Evolutionary conservation across 2,888 invertebrate genomes (phyloP).

Genomic region (Trissoscelio sp.): DNA sequence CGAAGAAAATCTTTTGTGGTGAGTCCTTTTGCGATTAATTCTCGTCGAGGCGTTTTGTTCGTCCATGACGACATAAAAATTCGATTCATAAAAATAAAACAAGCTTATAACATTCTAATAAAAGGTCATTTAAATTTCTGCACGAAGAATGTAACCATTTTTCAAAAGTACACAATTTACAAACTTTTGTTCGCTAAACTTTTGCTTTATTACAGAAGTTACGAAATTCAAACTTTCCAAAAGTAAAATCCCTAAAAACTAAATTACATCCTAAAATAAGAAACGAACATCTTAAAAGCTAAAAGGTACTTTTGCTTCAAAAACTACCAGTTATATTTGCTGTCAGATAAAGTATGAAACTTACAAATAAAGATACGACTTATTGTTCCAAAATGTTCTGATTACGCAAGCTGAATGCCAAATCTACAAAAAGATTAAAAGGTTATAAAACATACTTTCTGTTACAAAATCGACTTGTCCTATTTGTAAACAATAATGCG

Average conservation of each 20-base stretch:
- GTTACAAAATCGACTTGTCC: no score
- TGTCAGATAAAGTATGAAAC: no score
- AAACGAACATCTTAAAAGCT: constrained; percentile 33
- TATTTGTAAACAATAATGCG: no score
- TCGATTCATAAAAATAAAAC: constrained; percentile 28
- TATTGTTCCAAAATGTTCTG: background rate
- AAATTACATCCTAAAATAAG: constrained; percentile 37
- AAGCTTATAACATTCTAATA: constrained; percentile 29
- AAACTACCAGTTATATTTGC: no score
- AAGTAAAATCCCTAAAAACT: constrained; percentile 37
- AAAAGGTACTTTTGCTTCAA: no score
- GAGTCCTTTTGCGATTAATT: background rate
- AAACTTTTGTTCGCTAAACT: constrained; percentile 34
- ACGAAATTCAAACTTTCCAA: constrained; percentile 28
- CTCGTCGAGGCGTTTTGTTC: constrained; percentile 1
- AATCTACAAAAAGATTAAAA: no score
- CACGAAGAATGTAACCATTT: constrained; percentile 20
- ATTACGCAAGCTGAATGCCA: no score
- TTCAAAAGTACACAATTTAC: constrained; percentile 43
- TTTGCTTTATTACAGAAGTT: constrained; percentile 43
- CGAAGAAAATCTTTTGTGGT: background rate
- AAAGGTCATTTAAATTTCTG: constrained; percentile 40
- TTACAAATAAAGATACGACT: background rate
- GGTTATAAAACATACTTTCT: no score
- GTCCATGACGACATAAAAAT: background rate